Conservation (phyloP, 2,797 vertebrate species). For the Ateles fusciceps region DNA sequence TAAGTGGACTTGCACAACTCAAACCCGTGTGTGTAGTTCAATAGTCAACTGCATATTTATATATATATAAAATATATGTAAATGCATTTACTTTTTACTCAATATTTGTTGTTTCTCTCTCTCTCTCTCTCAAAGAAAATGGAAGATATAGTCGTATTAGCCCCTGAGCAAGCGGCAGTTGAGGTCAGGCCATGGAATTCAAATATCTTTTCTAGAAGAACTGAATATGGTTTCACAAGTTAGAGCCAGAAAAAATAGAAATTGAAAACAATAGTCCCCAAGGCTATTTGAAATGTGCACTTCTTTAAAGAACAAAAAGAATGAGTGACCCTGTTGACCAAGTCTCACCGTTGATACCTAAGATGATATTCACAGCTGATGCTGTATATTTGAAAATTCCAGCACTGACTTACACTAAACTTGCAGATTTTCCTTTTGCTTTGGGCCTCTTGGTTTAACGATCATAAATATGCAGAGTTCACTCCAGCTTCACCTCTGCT, state of each 20-base stretch:
- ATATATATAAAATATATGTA: background rate
- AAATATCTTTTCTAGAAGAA: constrained; percentile 33
- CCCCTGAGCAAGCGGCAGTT: background rate
- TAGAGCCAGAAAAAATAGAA: background rate
- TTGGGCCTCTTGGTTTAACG: background rate
- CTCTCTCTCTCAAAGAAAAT: background rate
- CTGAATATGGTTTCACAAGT: background rate
- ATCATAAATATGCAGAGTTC: background rate
- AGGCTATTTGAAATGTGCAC: background rate
- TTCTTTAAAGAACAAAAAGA: background rate
- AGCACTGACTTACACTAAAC: background rate
- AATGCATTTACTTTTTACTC: background rate
- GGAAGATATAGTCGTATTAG: background rate
- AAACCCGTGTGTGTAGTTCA: background rate
- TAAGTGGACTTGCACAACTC: background rate
- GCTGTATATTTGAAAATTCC: background rate
- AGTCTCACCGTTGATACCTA: background rate
- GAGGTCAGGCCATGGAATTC: background rate
- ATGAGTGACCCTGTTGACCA: background rate
- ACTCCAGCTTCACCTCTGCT: background rate
- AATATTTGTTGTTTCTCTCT: background rate
- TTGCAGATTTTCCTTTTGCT: background rate
- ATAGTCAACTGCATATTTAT: background rate
- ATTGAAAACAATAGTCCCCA: background rate
- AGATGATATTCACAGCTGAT: background rate